Conservation (phyloP, 2,888 invertebrate genomes). For the Leucophora obtusa region DNA sequence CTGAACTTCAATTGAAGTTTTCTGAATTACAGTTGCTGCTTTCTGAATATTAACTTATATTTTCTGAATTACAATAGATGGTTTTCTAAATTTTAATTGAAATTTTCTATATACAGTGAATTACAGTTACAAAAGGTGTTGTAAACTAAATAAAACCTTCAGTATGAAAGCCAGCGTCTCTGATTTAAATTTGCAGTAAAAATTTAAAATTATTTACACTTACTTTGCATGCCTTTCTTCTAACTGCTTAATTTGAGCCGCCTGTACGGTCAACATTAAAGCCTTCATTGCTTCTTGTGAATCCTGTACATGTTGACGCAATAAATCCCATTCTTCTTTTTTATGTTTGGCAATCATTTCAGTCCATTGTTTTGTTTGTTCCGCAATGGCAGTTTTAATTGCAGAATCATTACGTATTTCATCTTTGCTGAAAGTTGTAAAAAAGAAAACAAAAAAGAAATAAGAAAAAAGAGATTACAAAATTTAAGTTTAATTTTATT, state of each 20-base stretch:
- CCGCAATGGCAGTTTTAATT: conserved; percentile 90
- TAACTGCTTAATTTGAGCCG: conserved; percentile 91
- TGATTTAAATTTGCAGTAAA: not conserved
- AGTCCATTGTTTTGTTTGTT: conserved; percentile 97
- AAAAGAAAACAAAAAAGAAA: too few relatives aligned
- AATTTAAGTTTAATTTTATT: too few relatives aligned
- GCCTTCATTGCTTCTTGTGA: conserved; percentile 85
- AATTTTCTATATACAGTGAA: too few relatives aligned
- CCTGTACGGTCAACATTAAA: conserved; percentile 91
- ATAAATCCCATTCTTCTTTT: conserved; percentile 89
- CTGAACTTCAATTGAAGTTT: too few relatives aligned
- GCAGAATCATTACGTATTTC: conserved; percentile 88
- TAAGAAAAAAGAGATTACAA: too few relatives aligned
- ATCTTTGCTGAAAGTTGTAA: conserved; percentile 82
- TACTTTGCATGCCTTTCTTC: conserved; percentile 89
- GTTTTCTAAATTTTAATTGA: too few relatives aligned
- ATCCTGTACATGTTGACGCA: conserved; percentile 90
- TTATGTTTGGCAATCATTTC: conserved; percentile 91
- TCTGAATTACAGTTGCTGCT: too few relatives aligned
- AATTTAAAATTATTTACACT: not conserved
- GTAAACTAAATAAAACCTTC: too few relatives aligned
- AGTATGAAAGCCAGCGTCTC: too few relatives aligned
- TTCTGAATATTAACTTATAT: too few relatives aligned
- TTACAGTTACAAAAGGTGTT: too few relatives aligned
- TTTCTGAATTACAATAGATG: too few relatives aligned